A percentile compares a stretch with the other conserved stretches of the same genome.
Conservation (phyloP, 2,888 invertebrate species). For the Coelogynopora nodosa region DNA sequence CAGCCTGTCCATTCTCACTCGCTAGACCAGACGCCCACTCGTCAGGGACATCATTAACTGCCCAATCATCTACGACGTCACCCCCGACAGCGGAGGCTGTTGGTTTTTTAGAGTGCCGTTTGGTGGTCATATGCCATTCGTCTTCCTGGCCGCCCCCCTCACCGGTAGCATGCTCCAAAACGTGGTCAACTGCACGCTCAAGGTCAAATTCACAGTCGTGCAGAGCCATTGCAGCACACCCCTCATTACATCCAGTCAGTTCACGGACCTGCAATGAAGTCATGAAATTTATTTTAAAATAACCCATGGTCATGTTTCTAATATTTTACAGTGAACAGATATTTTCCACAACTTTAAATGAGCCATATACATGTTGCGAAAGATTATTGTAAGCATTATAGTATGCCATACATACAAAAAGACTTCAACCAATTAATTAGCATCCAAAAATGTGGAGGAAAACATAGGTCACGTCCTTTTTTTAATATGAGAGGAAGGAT, state of each 20-base stretch:
- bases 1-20: background rate
- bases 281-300: too few relatives aligned
- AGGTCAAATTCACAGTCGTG: conserved; percentile 38
- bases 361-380: too few relatives aligned
- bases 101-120: conserved; percentile 29
- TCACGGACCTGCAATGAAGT: too few relatives aligned
- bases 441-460: too few relatives aligned
- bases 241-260: conserved; percentile 38
- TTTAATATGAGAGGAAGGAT: too few relatives aligned
- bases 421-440: too few relatives aligned
- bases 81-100: conserved; percentile 11
- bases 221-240: background rate
- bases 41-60: background rate
- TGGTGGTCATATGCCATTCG: background rate
- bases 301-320: too few relatives aligned
- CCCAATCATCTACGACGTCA: background rate
- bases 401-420: too few relatives aligned
- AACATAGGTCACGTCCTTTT: too few relatives aligned
- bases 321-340: too few relatives aligned
- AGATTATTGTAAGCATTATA: too few relatives aligned
- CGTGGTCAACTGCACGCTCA: background rate
- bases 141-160: background rate
- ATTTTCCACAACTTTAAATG: too few relatives aligned
- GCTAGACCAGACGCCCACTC: background rate
- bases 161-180: background rate